A percentile compares a stretch with the other conserved stretches of the same genome.
Evolutionary conservation across 2,888 invertebrate genomes (phyloP).

Genomic region (Drosophila nr. fundita): DNA sequence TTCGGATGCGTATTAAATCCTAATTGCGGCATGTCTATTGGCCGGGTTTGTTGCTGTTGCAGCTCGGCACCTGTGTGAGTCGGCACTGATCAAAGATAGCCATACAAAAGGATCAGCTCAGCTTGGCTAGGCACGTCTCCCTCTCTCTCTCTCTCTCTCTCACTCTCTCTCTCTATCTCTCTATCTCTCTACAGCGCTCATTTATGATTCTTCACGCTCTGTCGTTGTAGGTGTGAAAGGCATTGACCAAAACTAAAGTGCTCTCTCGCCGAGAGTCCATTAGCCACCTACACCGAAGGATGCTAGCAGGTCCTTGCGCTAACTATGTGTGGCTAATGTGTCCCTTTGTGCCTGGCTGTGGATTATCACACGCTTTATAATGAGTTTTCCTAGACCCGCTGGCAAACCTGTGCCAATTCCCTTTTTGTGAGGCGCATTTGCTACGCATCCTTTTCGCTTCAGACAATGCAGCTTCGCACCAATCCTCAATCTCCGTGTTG

Average conservation of each 20-base stretch:
- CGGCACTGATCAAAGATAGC: slow-evolving; percentile 72
- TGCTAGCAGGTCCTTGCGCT: slow-evolving; percentile 61
- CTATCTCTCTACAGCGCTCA: slow-evolving; percentile 44
- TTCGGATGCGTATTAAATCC: slow-evolving; percentile 69
- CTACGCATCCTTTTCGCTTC: slow-evolving; percentile 57
- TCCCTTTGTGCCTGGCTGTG: slow-evolving; percentile 62
- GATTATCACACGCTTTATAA: slow-evolving; percentile 80
- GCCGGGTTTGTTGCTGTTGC: slow-evolving; percentile 29
- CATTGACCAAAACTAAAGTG: slow-evolving; percentile 76
- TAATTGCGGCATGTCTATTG: slow-evolving; percentile 75
- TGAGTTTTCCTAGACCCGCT: slow-evolving; percentile 68
- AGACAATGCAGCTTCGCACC: slow-evolving; percentile 56
- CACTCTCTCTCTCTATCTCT: neutral
- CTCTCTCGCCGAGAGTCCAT: slow-evolving; percentile 54
- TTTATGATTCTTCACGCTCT: slow-evolving; percentile 80
- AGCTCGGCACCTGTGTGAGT: slow-evolving; percentile 64
- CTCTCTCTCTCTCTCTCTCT: neutral
- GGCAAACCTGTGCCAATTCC: slow-evolving; percentile 79
- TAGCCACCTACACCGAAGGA: slow-evolving; percentile 70
- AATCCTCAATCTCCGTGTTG: slow-evolving; percentile 12
- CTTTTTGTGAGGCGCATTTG: slow-evolving; percentile 52
- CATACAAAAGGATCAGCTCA: slow-evolving; percentile 49
- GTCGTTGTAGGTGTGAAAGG: slow-evolving; percentile 69
- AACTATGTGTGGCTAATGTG: slow-evolving; percentile 82
- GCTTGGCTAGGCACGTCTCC: neutral